A percentile compares a stretch with the other conserved stretches of the same genome.
Evolutionary conservation across 2,797 vertebrate genomes (phyloP).

Genomic region (Streptopelia turtur): DNA sequence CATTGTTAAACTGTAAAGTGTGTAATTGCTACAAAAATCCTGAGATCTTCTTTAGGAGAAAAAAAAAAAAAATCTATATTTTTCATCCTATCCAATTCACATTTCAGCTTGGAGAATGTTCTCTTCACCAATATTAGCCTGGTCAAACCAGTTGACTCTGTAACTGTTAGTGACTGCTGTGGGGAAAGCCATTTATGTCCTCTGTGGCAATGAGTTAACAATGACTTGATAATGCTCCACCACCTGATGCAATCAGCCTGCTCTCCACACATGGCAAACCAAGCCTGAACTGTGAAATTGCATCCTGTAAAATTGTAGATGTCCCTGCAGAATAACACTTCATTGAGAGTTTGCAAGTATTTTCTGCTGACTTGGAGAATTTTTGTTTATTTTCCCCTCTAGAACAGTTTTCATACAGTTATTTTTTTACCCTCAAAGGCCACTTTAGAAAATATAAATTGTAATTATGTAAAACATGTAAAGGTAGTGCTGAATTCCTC

Average conservation of each 20-base stretch:
- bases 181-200: constrained; percentile 25
- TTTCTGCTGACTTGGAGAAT: constrained; percentile 45
- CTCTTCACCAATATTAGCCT: background rate
- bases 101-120: constrained; percentile 1
- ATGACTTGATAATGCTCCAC: constrained; percentile 32
- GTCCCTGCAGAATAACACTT: constrained; percentile 52
- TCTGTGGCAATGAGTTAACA: constrained; percentile 43
- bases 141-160: background rate
- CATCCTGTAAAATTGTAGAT: constrained; percentile 38
- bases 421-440: background rate
- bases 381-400: constrained; percentile 11
- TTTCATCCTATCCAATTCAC: constrained; percentile 3
- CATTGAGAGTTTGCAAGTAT: constrained; percentile 19
- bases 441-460: constrained; percentile 11
- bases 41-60: background rate
- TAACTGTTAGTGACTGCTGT: background rate
- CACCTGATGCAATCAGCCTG: constrained; percentile 43
- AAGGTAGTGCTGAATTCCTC: background rate
- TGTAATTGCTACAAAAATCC: background rate
- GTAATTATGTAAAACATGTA: background rate
- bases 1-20: background rate
- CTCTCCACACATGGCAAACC: constrained; percentile 32
- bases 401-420: background rate
- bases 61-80: background rate
- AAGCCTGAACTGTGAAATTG: constrained; percentile 60